phyloP scores from a whole-genome alignment of 1,140 invertebrate species.

The Limonius californicus region DNA sequence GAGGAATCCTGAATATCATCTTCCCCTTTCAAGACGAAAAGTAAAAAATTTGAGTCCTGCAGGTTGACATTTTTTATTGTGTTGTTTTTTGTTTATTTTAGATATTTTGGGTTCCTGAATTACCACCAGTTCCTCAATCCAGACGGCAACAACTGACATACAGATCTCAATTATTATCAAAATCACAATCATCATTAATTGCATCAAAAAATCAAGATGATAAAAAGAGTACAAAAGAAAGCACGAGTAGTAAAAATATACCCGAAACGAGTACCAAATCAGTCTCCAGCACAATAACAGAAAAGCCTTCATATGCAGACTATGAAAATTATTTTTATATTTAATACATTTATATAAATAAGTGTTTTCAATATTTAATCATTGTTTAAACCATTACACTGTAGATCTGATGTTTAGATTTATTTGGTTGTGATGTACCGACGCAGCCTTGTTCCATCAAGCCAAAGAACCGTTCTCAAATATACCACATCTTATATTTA shows the following conservation, averaged over 20 bases:
- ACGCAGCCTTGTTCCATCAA: neutral
- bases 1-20: slow-evolving; percentile 68
- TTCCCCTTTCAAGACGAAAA: slow-evolving; percentile 59
- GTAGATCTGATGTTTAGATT: neutral
- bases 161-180: slow-evolving; percentile 32
- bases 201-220: slow-evolving; percentile 32
- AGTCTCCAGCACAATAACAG: slow-evolving; percentile 43
- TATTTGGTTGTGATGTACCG: neutral
- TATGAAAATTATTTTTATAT: slow-evolving; percentile 63
- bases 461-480: neutral
- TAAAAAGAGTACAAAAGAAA: slow-evolving; percentile 33
- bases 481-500: too few species aligned
- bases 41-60: too few species aligned
- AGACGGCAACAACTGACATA: slow-evolving; percentile 19
- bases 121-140: slow-evolving; percentile 31
- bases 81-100: too few species aligned
- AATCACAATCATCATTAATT: slow-evolving; percentile 35
- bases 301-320: slow-evolving; percentile 50
- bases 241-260: slow-evolving; percentile 18
- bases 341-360: slow-evolving; percentile 39
- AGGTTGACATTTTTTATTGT: too few species aligned
- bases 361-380: neutral
- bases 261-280: slow-evolving; percentile 34
- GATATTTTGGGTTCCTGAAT: slow-evolving; percentile 42
- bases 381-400: too few species aligned